phyloP scores from a whole-genome alignment of 2,888 invertebrate species.

The Euzophera pinguis region DNA sequence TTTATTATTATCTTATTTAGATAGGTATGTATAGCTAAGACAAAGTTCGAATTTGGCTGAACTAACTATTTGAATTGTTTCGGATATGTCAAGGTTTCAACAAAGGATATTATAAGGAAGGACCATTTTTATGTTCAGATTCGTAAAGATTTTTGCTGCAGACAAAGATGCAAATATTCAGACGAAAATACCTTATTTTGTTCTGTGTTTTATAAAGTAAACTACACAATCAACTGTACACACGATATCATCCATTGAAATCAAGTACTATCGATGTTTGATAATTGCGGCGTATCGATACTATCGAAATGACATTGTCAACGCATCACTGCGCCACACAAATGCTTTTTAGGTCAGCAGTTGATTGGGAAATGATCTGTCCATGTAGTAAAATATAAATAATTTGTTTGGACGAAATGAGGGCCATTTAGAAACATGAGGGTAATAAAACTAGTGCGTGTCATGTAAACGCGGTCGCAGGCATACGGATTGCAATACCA shows the following conservation, averaged over 20 bases:
- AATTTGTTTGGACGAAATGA: conserved; percentile 76
- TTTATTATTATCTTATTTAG: too few relatives aligned
- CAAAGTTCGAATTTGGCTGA: too few relatives aligned
- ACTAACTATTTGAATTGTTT: too few relatives aligned
- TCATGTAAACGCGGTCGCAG: conserved; percentile 70
- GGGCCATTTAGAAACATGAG: conserved; percentile 79
- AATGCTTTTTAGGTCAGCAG: conserved; percentile 73
- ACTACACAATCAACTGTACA: too few relatives aligned
- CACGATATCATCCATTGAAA: not conserved
- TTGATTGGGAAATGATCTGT: conserved; percentile 77
- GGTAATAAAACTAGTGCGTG: conserved; percentile 79
- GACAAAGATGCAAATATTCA: too few relatives aligned
- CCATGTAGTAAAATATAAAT: conserved; percentile 77
- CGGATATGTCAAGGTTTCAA: too few relatives aligned
- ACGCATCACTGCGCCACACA: conserved; percentile 70
- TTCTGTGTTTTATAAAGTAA: too few relatives aligned
- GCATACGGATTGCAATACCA: conserved; percentile 51
- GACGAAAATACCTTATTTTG: too few relatives aligned
- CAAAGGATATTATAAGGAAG: too few relatives aligned
- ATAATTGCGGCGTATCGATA: conserved; percentile 51
- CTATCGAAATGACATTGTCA: conserved; percentile 64
- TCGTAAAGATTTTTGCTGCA: too few relatives aligned
- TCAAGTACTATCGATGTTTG: conserved; percentile 26
- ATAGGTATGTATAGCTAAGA: too few relatives aligned
- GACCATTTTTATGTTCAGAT: too few relatives aligned